These are phyloP conservation scores for Hippoglossus hippoglossus DNA, from an alignment of 2,797 vertebrate genomes.

Conservation along the genomic window DNA sequence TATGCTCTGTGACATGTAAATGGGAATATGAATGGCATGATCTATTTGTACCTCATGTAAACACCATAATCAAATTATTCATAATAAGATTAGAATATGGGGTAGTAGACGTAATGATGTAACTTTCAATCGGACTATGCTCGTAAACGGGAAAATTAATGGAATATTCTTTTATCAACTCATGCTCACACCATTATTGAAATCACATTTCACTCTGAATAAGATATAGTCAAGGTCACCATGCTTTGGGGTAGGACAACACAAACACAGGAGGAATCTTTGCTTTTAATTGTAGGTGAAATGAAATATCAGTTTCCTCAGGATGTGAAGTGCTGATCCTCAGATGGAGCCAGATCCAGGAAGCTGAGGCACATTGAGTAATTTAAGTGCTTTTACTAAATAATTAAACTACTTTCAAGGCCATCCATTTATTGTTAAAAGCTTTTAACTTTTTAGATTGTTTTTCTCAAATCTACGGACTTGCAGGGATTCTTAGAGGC, in stretches of 20 bases:
- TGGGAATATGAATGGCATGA: too few species aligned
- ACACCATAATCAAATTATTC: too few species aligned
- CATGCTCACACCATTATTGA: too few species aligned
- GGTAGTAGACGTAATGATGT: too few species aligned
- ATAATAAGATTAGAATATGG: too few species aligned
- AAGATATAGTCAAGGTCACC: background rate
- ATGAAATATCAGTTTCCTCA: slow-evolving; percentile 54
- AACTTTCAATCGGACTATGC: too few species aligned
- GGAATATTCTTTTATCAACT: too few species aligned
- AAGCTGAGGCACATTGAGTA: slow-evolving; percentile 20
- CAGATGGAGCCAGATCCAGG: slow-evolving; percentile 12
- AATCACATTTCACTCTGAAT: too few species aligned
- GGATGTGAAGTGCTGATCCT: slow-evolving; percentile 22
- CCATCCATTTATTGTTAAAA: slow-evolving; percentile 39
- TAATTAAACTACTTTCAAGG: slow-evolving; percentile 41
- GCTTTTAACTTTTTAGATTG: slow-evolving; percentile 26
- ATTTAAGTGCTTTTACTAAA: slow-evolving; percentile 52
- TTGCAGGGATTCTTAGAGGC: slow-evolving; percentile 16
- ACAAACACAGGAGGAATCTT: slow-evolving; percentile 4
- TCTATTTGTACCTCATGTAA: too few species aligned
- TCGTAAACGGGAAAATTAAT: too few species aligned
- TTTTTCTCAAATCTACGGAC: slow-evolving; percentile 26
- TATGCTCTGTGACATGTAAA: too few species aligned
- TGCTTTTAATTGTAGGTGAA: slow-evolving; percentile 30
- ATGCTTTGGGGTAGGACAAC: slow-evolving; percentile 9